Percentiles rank a stretch among this genome's conserved stretches.
Evolutionary conservation across 2,797 vertebrate genomes (phyloP).

Genomic region (Parambassis ranga): DNA sequence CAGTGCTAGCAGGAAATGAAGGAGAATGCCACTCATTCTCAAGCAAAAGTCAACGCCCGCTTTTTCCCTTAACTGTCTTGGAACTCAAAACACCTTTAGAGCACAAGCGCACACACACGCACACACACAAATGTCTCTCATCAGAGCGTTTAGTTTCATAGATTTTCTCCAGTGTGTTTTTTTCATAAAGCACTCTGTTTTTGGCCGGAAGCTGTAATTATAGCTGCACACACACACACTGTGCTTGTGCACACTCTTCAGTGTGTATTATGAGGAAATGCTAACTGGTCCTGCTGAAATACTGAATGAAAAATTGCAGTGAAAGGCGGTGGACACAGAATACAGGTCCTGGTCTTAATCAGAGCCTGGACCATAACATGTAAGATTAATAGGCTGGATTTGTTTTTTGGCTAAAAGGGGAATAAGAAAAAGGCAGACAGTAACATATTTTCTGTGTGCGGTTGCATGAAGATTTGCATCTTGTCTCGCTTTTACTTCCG

Average conservation of each 20-base stretch:
- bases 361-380: slow-evolving; percentile 55
- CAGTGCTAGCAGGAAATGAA: slow-evolving; percentile 78
- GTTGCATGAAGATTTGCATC: slow-evolving; percentile 22
- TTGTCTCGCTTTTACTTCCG: not conserved
- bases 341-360: slow-evolving; percentile 71
- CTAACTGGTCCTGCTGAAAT: slow-evolving; percentile 59
- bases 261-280: slow-evolving; percentile 13
- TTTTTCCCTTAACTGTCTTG: slow-evolving; percentile 61
- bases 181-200: slow-evolving; percentile 46
- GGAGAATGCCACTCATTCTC: slow-evolving; percentile 81
- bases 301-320: slow-evolving; percentile 61
- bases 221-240: slow-evolving; percentile 13
- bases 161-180: too few relatives aligned
- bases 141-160: slow-evolving; percentile 40
- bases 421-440: slow-evolving; percentile 19
- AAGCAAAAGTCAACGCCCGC: slow-evolving; percentile 64
- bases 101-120: slow-evolving; percentile 9
- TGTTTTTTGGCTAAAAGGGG: slow-evolving; percentile 44
- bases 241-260: not conserved
- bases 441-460: slow-evolving; percentile 18
- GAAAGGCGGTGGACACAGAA: slow-evolving; percentile 64
- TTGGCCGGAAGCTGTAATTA: slow-evolving; percentile 43
- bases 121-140: slow-evolving; percentile 2
- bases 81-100: slow-evolving; percentile 53
- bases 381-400: slow-evolving; percentile 62